Evolutionary conservation across 2,113 vertebrate species (phyloP), one percentile per base, ranked within the genome.

Genomic region (Scopus umbretta): DNA sequence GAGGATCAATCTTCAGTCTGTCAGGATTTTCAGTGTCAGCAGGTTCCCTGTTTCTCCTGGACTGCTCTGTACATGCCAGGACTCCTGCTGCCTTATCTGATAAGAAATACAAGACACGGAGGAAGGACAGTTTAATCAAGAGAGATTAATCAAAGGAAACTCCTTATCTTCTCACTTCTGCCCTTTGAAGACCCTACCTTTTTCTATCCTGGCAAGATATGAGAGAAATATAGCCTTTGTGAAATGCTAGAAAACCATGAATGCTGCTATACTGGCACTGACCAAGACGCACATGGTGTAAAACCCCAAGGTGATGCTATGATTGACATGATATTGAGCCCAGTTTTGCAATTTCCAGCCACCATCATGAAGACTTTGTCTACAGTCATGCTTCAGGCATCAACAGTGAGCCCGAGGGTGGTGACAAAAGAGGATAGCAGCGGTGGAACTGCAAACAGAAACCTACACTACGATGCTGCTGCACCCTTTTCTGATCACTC

Each of bases 401-500:
- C 27, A 68, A 49, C 58, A 59, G 34, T 15, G 52, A 86, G 62
- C 49, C 56, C 2, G 1, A 66, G 62, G 56, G 42, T 11, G 42
- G 40, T 55, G 49, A 83, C 50, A 75, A 13, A 75, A 73, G 52
- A 67, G 32, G 59, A 47, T 2, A 76, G 74, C 68, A 83, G 79
- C 0, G 0, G 40, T 67, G 32, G 62, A 85, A 85, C 42, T n/a
- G 45, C 38, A 90, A 93, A 90, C 5, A 75, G 81, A 90, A 93
- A 75, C 66, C 40, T 38, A 68, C 10, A 2, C 32, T 40, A 5
- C 0, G 1, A 17, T 0, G 1, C 56, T 52, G 62, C 58, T 80
- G 65, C 66, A 52, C 34, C 22, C 20, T 40, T 63, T 78, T 65
- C 43, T 62, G 71, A 66, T 86, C 62, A 47, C 29, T 68, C 32